phyloP scores from a whole-genome alignment of 2,113 vertebrate species.

The Empidonax traillii region DNA sequence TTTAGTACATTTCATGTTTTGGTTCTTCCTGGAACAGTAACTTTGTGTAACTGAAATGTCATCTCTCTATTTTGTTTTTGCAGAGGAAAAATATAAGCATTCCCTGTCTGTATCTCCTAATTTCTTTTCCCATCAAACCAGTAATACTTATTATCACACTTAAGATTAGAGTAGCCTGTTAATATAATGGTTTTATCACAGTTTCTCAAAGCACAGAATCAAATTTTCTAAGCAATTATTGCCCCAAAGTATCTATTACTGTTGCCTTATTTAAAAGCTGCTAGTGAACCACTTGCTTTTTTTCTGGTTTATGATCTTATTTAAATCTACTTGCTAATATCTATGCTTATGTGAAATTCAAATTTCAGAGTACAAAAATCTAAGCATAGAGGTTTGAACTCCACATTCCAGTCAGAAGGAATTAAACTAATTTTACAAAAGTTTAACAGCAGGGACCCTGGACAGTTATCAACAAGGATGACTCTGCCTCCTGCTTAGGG shows the following conservation, averaged over 20 bases:
- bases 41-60: neutral
- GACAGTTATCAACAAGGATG: neutral
- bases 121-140: neutral
- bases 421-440: neutral
- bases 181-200: neutral
- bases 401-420: neutral
- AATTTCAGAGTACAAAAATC: neutral
- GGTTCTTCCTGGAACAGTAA: neutral
- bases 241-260: neutral
- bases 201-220: neutral
- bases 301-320: neutral
- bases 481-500: neutral
- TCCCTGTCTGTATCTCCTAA: neutral
- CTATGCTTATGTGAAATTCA: neutral
- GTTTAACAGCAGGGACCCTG: neutral
- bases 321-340: neutral
- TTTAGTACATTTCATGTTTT: neutral
- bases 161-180: neutral
- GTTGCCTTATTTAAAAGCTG: neutral
- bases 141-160: neutral
- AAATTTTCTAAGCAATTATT: neutral
- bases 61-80: neutral
- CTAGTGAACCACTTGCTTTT: neutral
- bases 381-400: neutral
- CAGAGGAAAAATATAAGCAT: neutral